Base-by-base conservation (phyloP, 1,140 invertebrate species). In the Reticulitermes speratus region DNA sequence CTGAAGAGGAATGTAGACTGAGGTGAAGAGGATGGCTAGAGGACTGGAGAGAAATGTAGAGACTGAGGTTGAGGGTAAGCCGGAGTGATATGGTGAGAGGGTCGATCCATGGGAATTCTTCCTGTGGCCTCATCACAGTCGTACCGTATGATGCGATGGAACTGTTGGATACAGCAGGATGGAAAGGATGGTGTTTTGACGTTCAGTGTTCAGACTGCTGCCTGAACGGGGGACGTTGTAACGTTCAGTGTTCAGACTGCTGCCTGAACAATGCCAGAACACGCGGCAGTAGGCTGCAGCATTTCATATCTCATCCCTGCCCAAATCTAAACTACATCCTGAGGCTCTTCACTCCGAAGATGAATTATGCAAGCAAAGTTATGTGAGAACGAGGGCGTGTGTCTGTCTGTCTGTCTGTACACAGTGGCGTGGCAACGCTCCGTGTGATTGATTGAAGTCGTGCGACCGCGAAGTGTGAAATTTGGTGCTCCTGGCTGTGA, bases 401-500 rank as follows among this genome's bases (percentile, higher is more conserved):
- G 65, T 75, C 65, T 30, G 65, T 25, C 65, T 75, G 65, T 75
- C 65, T 30, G 65, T 75, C n/a, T 12, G 16, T 30, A 30, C 65
- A 75, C 65, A 25, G 52, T 21, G 52, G 52, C 14, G 52, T 55
- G n/a, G 8, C 25, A 75, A 30, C 65, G 25, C n/a, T 75, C 65
- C n/a, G 30, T 75, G 65, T 75, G 65, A 75, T 75, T 75, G 65
- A 75, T 75, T 75, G 65, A 30, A 75, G 65, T 75, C 65, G 65
- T 30, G n/a, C 25, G n/a, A 30, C 65, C 65, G 65, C 65, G 65
- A 75, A 75, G 65, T 30, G 65, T 75, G n/a, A 75, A 75, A 75
- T 30, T 75, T 25, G n/a, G 8, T 75, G 65, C 65, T n/a, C 7
- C 65, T 6, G 65, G 65, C 65, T 30, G 19, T 55, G 65, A 8